Evolutionary conservation across 2,113 vertebrate species (phyloP).

Genomic region (Eleginops maclovinus): DNA sequence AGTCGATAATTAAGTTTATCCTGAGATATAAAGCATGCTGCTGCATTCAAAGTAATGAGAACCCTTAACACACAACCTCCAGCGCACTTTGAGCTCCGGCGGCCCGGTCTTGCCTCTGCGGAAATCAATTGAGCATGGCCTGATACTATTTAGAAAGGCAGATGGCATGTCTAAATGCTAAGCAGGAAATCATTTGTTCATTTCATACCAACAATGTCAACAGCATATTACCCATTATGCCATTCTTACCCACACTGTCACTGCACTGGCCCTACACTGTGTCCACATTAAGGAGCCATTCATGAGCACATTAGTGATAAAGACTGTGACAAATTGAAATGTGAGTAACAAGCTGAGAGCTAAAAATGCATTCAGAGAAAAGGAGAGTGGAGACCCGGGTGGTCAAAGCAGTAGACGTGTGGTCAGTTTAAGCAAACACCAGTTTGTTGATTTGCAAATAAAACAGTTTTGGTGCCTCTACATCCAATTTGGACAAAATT

Average conservation of each 20-base stretch:
- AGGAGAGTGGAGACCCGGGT: not conserved
- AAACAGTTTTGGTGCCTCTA: not conserved
- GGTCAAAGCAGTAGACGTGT: not conserved
- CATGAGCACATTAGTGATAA: conserved; percentile 7
- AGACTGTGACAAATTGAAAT: conserved; percentile 7
- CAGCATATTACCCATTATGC: conserved; percentile 50
- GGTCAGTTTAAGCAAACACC: not conserved
- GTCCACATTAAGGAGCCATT: conserved; percentile 5
- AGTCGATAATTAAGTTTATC: conserved; percentile 62
- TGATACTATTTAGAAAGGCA: conserved; percentile 64
- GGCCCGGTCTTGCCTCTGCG: conserved; percentile 37
- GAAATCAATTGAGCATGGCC: conserved; percentile 67
- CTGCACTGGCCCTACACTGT: not conserved
- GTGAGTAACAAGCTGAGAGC: not conserved
- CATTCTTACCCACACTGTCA: conserved; percentile 37
- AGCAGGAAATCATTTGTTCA: conserved; percentile 68
- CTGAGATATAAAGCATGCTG: conserved; percentile 44
- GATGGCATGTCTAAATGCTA: conserved; percentile 70
- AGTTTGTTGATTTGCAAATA: not conserved
- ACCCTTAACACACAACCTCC: conserved; percentile 48
- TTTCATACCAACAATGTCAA: conserved; percentile 65
- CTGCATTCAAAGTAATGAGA: conserved; percentile 42
- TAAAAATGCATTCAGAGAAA: not conserved
- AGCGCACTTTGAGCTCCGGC: conserved; percentile 24
- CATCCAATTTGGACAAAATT: too few relatives aligned